Evolutionary conservation across 2,888 invertebrate species (phyloP).

Genomic region (Oscheius sp.): DNA sequence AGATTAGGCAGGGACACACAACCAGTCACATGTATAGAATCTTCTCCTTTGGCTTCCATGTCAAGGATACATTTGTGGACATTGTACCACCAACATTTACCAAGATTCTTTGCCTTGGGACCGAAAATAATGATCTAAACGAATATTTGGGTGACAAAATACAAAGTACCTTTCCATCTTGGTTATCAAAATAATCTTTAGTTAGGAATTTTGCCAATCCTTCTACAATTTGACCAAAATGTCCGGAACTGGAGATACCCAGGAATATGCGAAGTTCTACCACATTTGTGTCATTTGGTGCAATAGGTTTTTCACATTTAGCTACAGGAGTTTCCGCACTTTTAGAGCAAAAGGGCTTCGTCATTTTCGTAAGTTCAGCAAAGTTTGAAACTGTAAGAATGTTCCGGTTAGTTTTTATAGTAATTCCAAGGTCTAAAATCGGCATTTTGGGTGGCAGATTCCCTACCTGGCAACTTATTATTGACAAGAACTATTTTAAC

Average conservation of each 20-base stretch:
- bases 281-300: background rate
- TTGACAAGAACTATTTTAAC: background rate
- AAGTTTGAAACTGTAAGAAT: background rate
- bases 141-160: background rate
- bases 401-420: background rate
- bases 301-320: background rate
- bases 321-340: background rate
- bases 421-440: background rate
- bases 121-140: conserved; percentile 17
- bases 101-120: background rate
- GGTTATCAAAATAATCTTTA: conserved; percentile 6
- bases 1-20: too few species aligned
- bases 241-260: conserved; percentile 9
- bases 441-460: too few species aligned
- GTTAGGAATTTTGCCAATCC: conserved; percentile 25
- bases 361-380: background rate
- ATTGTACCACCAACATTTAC: conserved; percentile 16
- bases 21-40: background rate
- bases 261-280: conserved; percentile 24
- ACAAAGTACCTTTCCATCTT: conserved; percentile 1
- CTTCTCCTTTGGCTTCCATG: conserved; percentile 7
- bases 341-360: background rate
- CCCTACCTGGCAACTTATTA: background rate
- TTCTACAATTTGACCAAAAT: conserved; percentile 3
- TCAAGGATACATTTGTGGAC: conserved; percentile 18